Base-by-base conservation (phyloP, 2,888 invertebrate species). In the Agriopis leucophaearia region DNA sequence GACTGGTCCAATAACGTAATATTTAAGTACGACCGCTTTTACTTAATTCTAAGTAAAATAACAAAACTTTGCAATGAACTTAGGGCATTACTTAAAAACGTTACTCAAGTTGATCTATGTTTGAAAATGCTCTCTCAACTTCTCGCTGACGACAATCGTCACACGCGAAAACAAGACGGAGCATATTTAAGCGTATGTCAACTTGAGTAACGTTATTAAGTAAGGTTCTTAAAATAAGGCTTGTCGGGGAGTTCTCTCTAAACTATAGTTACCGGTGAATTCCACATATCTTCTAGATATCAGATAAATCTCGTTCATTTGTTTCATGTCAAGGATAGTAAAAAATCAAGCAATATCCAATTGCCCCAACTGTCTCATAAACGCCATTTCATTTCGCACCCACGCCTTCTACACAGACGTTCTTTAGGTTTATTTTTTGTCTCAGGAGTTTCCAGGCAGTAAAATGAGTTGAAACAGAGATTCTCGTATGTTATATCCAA, bases 321-420 rank as follows among this genome's bases (percentile, higher is more conserved):
- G 44, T 68, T 57, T 55, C n/a, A n/a, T 44, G 47, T 45, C 50
- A 69, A 73, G 69, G 65, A 69, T 66, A 60, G 70, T 74, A 59
- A 77, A 74, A 68, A 73, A 68, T 64, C 51, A 64, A 74, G 70
- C 75, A 77, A 78, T 78, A 78, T 74, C 70, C 68, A 75, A 73
- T 77, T 64, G 80, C 80, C 78, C 74, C 77, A 74, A 74, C 75
- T 74, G 75, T 72, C 67, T 74, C 76, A 72, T 74, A 72, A 77
- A 73, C 72, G 68, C 71, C 66, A 69, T 74, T 72, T 72, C 68
- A 75, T 72, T 58, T 63, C 64, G 47, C 74, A 65, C 78, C 78
- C 75, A 78, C 78, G 71, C 75, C 64, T 62, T 61, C 64, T 68
- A 64, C 63, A 51, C 68, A 58, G 55, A 10, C 58, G 64, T 69